Evolutionary conservation across 1,140 invertebrate genomes (phyloP).

Genomic region (Cryptotermes secundus): DNA sequence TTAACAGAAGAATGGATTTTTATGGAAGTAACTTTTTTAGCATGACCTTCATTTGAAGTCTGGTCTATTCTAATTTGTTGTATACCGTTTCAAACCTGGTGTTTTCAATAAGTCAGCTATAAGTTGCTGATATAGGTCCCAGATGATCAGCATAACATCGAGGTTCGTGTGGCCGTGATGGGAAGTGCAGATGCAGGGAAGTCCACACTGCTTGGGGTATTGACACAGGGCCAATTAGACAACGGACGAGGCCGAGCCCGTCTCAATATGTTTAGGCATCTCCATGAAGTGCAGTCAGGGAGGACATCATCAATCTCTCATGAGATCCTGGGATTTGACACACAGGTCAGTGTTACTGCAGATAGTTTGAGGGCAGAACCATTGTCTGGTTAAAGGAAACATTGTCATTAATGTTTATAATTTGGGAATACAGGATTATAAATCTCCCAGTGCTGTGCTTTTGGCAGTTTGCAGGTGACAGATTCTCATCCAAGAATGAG

Average conservation of each 20-base stretch:
- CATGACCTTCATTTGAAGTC: neutral
- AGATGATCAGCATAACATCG: slow-evolving; percentile 87
- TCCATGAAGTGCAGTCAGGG: slow-evolving; percentile 95
- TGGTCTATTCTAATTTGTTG: neutral
- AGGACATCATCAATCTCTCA: slow-evolving; percentile 95
- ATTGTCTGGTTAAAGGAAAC: neutral
- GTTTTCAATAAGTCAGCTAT: neutral
- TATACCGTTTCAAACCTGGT: too few species aligned
- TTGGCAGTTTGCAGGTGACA: too few species aligned
- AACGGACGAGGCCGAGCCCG: slow-evolving; percentile 93
- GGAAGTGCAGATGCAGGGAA: slow-evolving; percentile 94
- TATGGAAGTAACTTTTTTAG: too few species aligned
- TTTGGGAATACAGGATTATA: too few species aligned
- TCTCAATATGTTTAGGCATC: slow-evolving; percentile 92
- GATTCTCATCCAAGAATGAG: too few species aligned
- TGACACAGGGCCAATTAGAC: slow-evolving; percentile 93
- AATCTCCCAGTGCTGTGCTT: too few species aligned
- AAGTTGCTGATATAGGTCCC: slow-evolving; percentile 56
- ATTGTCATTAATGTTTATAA: neutral
- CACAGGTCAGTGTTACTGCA: neutral
- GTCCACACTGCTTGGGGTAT: slow-evolving; percentile 88
- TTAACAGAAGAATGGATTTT: too few species aligned
- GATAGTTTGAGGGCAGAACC: too few species aligned
- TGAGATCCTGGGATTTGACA: slow-evolving; percentile 93
- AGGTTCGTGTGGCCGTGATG: slow-evolving; percentile 87